A percentile compares a stretch with the other conserved stretches of the same genome.
These are phyloP conservation scores for Platyura marginata DNA, from an alignment of 1,140 invertebrate genomes.

Conservation along the genomic window DNA sequence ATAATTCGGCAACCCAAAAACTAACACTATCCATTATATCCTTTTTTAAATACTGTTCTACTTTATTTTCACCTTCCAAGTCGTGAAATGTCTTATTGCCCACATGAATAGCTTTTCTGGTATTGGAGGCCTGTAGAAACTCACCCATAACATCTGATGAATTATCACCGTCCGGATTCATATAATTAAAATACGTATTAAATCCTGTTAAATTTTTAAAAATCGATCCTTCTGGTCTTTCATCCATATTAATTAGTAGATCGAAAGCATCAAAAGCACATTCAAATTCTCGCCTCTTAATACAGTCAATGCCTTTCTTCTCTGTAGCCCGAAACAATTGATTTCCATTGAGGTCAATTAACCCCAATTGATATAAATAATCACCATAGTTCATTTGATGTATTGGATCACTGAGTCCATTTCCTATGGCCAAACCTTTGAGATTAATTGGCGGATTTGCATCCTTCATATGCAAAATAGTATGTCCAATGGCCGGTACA, in stretches of 20 bases:
- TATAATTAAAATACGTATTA: conserved; percentile 61
- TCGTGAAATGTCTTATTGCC: conserved; percentile 52
- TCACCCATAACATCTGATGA: conserved; percentile 23
- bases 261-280: conserved; percentile 54
- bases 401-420: conserved; percentile 65
- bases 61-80: conserved; percentile 27
- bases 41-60: conserved; percentile 44
- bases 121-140: conserved; percentile 36
- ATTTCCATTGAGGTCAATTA: conserved; percentile 47
- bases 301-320: conserved; percentile 32
- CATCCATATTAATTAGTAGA: conserved; percentile 47
- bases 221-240: conserved; percentile 35
- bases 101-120: conserved; percentile 61
- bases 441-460: conserved; percentile 36
- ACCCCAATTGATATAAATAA: conserved; percentile 63
- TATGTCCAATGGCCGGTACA: conserved; percentile 56
- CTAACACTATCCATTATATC: conserved; percentile 75
- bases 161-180: conserved; percentile 31
- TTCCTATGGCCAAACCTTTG: conserved; percentile 64
- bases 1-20: conserved; percentile 50
- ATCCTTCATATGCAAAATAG: conserved; percentile 48
- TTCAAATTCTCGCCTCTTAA: conserved; percentile 37
- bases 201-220: conserved; percentile 68
- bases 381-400: conserved; percentile 62
- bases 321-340: conserved; percentile 40